Conservation (phyloP, 2,888 invertebrate genomes). For the Drosophila lacicola region DNA sequence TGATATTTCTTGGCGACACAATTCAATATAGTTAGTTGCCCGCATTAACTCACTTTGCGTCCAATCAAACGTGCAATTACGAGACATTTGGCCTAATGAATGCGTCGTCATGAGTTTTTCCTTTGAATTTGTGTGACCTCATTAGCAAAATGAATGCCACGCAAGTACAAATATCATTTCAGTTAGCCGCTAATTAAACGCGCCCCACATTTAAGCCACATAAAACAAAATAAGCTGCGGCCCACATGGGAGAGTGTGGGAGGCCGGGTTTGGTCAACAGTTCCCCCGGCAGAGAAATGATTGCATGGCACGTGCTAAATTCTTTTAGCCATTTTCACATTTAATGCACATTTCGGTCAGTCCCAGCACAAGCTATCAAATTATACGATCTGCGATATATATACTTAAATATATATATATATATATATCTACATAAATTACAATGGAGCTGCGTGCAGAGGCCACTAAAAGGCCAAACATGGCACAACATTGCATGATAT, state of each 20-base stretch:
- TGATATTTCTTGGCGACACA: background rate
- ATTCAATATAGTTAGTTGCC: background rate
- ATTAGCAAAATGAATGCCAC: conserved; percentile 33
- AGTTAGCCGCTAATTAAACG: conserved; percentile 51
- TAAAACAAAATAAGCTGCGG: conserved; percentile 19
- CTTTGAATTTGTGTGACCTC: conserved; percentile 34
- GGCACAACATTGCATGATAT: conserved; percentile 63
- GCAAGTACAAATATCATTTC: conserved; percentile 36
- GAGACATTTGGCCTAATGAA: conserved; percentile 22
- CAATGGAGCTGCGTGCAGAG: conserved; percentile 36
- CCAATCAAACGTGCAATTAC: conserved; percentile 4
- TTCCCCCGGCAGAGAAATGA: conserved; percentile 34
- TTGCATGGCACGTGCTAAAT: conserved; percentile 72
- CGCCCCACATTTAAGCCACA: conserved; percentile 15
- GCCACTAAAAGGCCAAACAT: conserved; percentile 29
- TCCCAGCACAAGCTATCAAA: conserved; percentile 61
- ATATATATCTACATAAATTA: conserved; percentile 26
- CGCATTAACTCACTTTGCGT: background rate
- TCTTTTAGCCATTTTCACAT: conserved; percentile 60
- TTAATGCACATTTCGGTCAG: conserved; percentile 73
- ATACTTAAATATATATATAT: conserved; percentile 29
- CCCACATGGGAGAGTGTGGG: no score
- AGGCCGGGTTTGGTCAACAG: background rate
- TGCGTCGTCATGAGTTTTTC: conserved; percentile 1
- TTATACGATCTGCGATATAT: conserved; percentile 65